Conservation (phyloP, 1,140 invertebrate species). For the Brachionus rubens region DNA sequence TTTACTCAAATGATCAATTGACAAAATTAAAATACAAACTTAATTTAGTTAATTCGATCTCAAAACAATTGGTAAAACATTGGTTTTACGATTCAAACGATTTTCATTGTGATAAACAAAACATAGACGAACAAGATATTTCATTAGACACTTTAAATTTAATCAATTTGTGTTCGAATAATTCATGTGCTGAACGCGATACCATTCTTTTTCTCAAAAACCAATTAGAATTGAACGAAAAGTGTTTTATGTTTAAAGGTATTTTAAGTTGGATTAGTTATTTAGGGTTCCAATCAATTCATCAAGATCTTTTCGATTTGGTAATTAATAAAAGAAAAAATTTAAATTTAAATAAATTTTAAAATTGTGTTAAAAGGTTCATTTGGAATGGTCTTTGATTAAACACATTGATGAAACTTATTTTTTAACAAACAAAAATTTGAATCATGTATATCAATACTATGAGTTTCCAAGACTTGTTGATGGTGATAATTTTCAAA, state of each 20-base stretch:
- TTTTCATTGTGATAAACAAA: conserved; percentile 5
- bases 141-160: not conserved
- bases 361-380: not conserved
- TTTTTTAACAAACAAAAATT: conserved; percentile 40
- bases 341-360: not conserved
- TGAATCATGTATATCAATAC: conserved; percentile 31
- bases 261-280: conserved; percentile 32
- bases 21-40: conserved; percentile 6
- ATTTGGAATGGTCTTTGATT: conserved; percentile 39
- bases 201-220: not conserved
- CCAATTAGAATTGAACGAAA: conserved; percentile 15
- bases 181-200: not conserved
- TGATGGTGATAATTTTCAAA: conserved; percentile 5
- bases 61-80: conserved; percentile 37
- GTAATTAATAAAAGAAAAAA: not conserved
- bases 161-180: conserved; percentile 18
- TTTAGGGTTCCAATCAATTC: not conserved
- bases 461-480: conserved; percentile 32
- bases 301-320: conserved; percentile 20
- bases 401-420: conserved; percentile 41
- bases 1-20: conserved; percentile 23
- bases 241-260: conserved; percentile 17
- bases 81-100: conserved; percentile 31
- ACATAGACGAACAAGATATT: not conserved
- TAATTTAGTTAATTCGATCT: not conserved